Conservation (phyloP, 2,113 vertebrate species). For the Bufo bufo region DNA sequence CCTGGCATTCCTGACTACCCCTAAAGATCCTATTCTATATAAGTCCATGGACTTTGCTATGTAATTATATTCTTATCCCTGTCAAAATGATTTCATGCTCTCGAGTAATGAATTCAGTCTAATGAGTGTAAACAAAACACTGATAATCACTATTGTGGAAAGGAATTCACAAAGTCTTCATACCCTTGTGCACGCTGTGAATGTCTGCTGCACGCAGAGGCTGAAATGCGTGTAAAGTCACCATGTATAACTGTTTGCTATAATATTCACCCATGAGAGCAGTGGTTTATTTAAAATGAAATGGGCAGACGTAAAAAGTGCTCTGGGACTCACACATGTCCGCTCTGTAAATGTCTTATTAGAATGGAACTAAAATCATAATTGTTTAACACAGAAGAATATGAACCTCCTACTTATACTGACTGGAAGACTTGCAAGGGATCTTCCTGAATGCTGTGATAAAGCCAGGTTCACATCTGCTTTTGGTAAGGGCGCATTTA, state of each 20-base stretch:
- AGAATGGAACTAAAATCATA: not conserved
- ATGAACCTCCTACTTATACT: not conserved
- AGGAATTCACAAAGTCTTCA: constrained; percentile 5
- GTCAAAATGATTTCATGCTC: constrained; percentile 5
- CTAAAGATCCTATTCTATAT: not conserved
- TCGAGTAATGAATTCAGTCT: not conserved
- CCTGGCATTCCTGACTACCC: not conserved
- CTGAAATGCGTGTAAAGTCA: not conserved
- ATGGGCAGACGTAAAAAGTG: not conserved
- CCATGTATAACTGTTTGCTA: not conserved
- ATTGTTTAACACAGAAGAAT: not conserved
- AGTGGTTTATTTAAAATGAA: not conserved
- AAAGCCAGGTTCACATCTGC: too few relatives aligned
- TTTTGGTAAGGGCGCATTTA: too few relatives aligned
- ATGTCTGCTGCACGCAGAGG: not conserved
- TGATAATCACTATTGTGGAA: constrained; percentile 23
- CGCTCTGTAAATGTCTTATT: not conserved
- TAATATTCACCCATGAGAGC: not conserved
- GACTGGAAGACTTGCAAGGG: not conserved
- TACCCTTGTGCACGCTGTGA: not conserved
- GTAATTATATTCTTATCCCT: constrained; percentile 12
- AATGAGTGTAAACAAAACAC: constrained; percentile 27
- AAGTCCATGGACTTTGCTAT: not conserved
- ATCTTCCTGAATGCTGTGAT: not conserved
- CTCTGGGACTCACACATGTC: not conserved